Percentiles rank a stretch among this genome's conserved stretches.
Evolutionary conservation across 2,113 vertebrate species (phyloP).

Genomic region (Phaethon lepturus): DNA sequence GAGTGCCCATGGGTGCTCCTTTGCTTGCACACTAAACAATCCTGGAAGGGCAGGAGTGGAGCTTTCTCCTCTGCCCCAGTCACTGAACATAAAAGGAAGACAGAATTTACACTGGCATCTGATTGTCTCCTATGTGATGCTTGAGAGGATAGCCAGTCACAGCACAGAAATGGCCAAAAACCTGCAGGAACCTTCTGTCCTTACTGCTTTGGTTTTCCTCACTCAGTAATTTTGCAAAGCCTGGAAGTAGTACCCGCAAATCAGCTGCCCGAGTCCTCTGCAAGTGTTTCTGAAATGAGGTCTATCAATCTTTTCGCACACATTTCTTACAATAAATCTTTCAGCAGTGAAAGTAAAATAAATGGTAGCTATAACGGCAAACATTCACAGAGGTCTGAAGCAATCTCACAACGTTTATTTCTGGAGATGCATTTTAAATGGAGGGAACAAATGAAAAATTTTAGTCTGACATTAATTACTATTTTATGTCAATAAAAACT

Average conservation of each 20-base stretch:
- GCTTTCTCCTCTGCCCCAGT: background rate
- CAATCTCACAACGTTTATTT: background rate
- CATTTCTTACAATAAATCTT: background rate
- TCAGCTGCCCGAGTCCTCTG: background rate
- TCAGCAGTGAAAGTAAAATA: background rate
- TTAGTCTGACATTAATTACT: background rate
- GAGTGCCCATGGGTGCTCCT: background rate
- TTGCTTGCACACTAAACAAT: background rate
- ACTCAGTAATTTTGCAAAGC: background rate
- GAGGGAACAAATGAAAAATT: background rate
- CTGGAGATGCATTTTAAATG: background rate
- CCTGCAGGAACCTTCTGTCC: background rate
- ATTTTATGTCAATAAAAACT: background rate
- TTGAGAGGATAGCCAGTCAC: background rate
- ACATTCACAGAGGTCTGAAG: background rate
- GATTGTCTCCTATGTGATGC: background rate
- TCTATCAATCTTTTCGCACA: background rate
- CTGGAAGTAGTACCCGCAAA: background rate
- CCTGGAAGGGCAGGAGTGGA: background rate
- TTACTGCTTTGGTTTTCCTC: background rate
- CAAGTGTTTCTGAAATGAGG: background rate
- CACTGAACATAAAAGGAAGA: background rate
- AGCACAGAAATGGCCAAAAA: background rate
- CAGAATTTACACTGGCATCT: background rate
- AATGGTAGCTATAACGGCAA: background rate